Evolutionary conservation across 2,797 vertebrate genomes (phyloP).

Genomic region (Craterocephalus amniculus): DNA sequence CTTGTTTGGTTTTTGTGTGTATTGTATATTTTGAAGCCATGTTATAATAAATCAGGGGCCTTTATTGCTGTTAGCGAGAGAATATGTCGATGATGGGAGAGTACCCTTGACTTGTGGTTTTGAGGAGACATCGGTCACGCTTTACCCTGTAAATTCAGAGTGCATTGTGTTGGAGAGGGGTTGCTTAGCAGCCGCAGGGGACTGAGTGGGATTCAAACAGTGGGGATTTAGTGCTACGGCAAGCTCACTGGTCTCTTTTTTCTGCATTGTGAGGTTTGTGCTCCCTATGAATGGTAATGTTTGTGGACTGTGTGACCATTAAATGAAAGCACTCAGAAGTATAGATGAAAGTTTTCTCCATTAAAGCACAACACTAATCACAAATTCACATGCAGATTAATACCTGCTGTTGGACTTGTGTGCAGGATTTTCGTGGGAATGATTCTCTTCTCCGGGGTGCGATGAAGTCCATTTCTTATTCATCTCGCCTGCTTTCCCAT

Average conservation of each 20-base stretch:
- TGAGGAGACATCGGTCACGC: constrained; percentile 79
- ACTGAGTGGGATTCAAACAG: constrained; percentile 82
- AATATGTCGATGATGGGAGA: constrained; percentile 69
- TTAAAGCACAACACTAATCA: background rate
- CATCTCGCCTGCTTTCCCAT: constrained; percentile 63
- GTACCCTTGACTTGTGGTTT: constrained; percentile 76
- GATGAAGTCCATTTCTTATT: constrained; percentile 56
- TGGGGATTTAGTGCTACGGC: constrained; percentile 71
- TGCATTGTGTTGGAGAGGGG: constrained; percentile 81
- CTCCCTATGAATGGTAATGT: constrained; percentile 29
- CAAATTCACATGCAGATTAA: background rate
- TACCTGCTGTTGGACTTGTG: background rate
- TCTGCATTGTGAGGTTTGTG: constrained; percentile 48
- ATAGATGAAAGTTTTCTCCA: background rate
- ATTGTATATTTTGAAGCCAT: constrained; percentile 30
- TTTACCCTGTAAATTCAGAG: constrained; percentile 81
- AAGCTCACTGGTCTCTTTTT: constrained; percentile 57
- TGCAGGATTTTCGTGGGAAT: constrained; percentile 20
- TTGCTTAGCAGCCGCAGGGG: constrained; percentile 85
- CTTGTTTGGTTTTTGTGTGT: constrained; percentile 30
- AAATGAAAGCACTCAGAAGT: background rate
- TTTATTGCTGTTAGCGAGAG: constrained; percentile 57
- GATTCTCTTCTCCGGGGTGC: constrained; percentile 35
- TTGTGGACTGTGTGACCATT: constrained; percentile 24
- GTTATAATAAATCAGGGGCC: constrained; percentile 43